Evolutionary conservation across 2,797 vertebrate genomes (phyloP), one percentile per base, ranked within the genome.

Genomic region (Acanthurus tractus): DNA sequence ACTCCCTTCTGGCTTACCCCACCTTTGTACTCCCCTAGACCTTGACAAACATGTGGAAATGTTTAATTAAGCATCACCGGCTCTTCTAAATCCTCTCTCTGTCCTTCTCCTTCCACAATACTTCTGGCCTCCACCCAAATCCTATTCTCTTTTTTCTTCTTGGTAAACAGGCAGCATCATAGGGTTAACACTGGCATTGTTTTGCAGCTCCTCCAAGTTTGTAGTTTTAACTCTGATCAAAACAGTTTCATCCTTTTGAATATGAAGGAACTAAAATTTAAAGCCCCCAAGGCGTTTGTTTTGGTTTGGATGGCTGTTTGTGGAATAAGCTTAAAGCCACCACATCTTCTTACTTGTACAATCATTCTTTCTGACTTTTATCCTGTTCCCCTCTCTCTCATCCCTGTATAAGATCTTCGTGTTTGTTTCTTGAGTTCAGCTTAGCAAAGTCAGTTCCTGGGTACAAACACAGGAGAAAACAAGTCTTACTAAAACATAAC

Each of bases 401-500:
- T 69, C 42, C 70, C 29, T 54, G 67, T 53, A 50, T 45, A 25
- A 70, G 63, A 76, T 70, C 38, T 55, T 14, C 23, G 62, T 44
- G 63, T 64, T 75, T 70, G 76, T 70, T 50, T 53, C 66, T 18
- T 0, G 18, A 25, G 55, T 54, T 81, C 54, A 63, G 63, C 64
- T 70, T 48, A 14, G 34, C 42, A 55, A 83, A 3, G 22, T 68
- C n/a, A 49, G 42, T 40, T 62, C 10, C 42, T 46, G 7, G 18
- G 3, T 22, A 59, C 54, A 66, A 45, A 55, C 46, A 69, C 12
- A 29, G 40, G 48, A 54, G 34, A 73, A 74, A 70, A 64, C 59
- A 42, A 29, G 8, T 69, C n/a, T 50, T 77, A 76, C 80, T 63
- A 75, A 81, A 82, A 76, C 57, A 54, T 46, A 75, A 81, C 76